Conservation (phyloP, 2,113 vertebrate genomes). For the Electrona antarctica region DNA sequence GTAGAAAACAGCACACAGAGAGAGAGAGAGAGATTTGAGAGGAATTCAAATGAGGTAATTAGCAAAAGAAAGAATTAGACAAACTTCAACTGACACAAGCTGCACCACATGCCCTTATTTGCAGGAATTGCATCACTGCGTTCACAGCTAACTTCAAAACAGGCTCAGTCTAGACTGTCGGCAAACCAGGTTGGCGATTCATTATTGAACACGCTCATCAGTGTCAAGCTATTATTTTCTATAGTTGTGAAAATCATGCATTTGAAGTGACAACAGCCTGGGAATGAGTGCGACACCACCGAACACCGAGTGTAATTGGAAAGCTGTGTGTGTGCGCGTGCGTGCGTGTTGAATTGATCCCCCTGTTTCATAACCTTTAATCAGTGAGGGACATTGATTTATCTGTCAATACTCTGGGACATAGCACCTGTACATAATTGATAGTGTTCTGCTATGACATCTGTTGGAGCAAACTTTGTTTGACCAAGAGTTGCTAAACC, state of each 20-base stretch:
- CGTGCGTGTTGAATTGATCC: slow-evolving; percentile 26
- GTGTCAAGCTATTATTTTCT: slow-evolving; percentile 25
- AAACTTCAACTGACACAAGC: slow-evolving; percentile 2
- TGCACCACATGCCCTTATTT: slow-evolving; percentile 5
- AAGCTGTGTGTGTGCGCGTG: slow-evolving; percentile 19
- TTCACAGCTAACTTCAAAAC: background rate
- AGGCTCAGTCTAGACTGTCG: slow-evolving; percentile 42
- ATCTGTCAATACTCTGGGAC: background rate
- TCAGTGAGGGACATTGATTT: background rate
- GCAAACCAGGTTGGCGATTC: slow-evolving; percentile 46
- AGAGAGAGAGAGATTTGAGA: background rate
- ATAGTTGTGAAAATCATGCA: slow-evolving; percentile 37
- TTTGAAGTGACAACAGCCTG: slow-evolving; percentile 46
- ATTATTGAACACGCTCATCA: slow-evolving; percentile 42
- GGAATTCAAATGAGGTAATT: background rate
- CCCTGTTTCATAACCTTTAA: slow-evolving; percentile 38
- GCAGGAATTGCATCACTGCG: slow-evolving; percentile 4
- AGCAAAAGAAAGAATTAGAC: background rate
- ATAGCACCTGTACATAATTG: slow-evolving; percentile 14
- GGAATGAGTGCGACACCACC: slow-evolving; percentile 48
- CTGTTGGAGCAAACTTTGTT: background rate
- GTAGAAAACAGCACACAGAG: background rate
- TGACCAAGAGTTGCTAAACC: slow-evolving; percentile 1
- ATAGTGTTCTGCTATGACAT: background rate
- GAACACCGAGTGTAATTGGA: slow-evolving; percentile 53